Conservation (phyloP, 2,888 invertebrate genomes). For the Bursaphelenchus okinawaensis region DNA sequence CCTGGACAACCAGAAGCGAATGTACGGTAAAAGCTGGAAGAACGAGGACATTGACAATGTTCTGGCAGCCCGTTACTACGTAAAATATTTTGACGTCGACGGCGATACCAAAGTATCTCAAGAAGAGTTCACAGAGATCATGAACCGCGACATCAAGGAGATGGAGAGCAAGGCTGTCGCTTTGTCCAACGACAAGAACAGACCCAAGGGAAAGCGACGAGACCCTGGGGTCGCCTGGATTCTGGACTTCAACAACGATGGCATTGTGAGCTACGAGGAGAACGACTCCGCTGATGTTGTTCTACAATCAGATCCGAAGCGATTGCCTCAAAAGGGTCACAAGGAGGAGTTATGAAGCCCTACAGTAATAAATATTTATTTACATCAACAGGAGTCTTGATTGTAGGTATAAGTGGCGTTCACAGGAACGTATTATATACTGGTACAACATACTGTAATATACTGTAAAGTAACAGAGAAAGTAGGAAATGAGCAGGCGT, state of each 20-base stretch:
- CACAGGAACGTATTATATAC: too few species aligned
- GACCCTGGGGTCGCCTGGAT: conserved; percentile 57
- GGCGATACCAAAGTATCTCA: conserved; percentile 39
- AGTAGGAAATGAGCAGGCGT: too few species aligned
- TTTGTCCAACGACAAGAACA: conserved; percentile 1
- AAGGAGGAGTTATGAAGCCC: conserved; percentile 24
- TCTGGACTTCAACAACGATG: conserved; percentile 57
- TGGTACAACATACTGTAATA: too few species aligned
- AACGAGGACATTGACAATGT: conserved; percentile 56
- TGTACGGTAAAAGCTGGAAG: conserved; percentile 54
- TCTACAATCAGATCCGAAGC: conserved; percentile 22
- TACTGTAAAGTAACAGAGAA: too few species aligned
- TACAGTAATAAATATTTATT: background rate
- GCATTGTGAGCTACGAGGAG: conserved; percentile 47
- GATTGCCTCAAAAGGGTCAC: conserved; percentile 21
- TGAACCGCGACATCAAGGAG: conserved; percentile 38
- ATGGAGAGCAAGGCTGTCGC: conserved; percentile 27
- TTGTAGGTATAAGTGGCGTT: too few species aligned
- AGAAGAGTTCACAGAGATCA: conserved; percentile 38
- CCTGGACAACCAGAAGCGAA: conserved; percentile 43
- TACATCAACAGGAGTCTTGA: too few species aligned
- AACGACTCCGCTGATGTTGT: conserved; percentile 34
- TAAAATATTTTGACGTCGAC: conserved; percentile 54
- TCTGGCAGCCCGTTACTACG: conserved; percentile 48
- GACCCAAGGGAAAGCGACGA: conserved; percentile 15